Evolutionary conservation across 2,888 invertebrate species (phyloP), one percentile per base, ranked within the genome.

Genomic region (Scaptomyza reducta): DNA sequence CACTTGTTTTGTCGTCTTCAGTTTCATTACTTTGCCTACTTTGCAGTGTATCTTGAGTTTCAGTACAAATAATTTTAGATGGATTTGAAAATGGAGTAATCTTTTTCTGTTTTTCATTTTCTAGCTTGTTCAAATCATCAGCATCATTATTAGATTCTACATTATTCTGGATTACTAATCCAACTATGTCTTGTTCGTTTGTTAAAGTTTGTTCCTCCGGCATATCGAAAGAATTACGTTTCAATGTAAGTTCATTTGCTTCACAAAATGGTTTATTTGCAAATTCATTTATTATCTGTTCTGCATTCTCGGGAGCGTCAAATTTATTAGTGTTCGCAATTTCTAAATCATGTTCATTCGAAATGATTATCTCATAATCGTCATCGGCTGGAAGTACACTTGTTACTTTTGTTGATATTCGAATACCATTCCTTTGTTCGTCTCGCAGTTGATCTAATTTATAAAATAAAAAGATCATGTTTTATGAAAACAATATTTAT

Each of bases 371-470:
- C 7, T 42, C 54, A 56, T 68, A 68, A 40, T 72, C 63, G 0
- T 35, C 56, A 44, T 73, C 64, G 6, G 60, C 64, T 6, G 72
- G 46, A 41, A 69, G 54, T 22, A 64, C 50, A 41, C 64, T 73
- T 9, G 64, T 40, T 18, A 64, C 60, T 18, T 35, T 60, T 11
- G 64, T 55, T 13, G 74, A 50, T 47, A 46, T 54, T n/a, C 51
- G 53, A 38, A 69, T 42, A 6, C 45, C 41, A 6, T 35, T 33
- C 4, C 18, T 9, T 1, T 14, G 18, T 1, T 55, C n/a, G 9
- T 51, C 33, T 11, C 9, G 38, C 2, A 7, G 6, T 25, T 56
- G 18, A 5, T 7, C 27, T 27, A 27, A 27, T 1, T 22, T 22
- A 4, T 22, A 1, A 22, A 22, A 22, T 22, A 22, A 27, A 27